Conservation (phyloP, 1,140 invertebrate species). For the Listronotus bonariensis region DNA sequence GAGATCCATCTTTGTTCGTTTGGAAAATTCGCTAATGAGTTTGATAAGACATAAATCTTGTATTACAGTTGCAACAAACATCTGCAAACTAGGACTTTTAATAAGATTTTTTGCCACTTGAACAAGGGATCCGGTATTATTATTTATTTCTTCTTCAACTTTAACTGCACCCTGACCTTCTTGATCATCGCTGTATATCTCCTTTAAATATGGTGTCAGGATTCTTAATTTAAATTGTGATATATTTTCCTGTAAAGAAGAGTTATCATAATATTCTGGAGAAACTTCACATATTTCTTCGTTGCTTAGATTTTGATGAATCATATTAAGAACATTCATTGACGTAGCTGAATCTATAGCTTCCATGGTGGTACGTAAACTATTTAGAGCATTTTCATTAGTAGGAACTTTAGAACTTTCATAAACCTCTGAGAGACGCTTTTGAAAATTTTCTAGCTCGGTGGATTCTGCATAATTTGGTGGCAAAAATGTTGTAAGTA, state of each 20-base stretch:
- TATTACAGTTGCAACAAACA: conserved; percentile 31
- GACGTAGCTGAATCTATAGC: background rate
- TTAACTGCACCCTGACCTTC: background rate
- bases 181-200: conserved; percentile 9
- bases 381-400: conserved; percentile 11
- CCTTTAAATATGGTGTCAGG: conserved; percentile 2
- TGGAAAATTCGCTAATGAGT: conserved; percentile 30
- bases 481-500: conserved; percentile 21
- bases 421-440: conserved; percentile 10
- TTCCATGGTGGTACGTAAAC: conserved; percentile 6
- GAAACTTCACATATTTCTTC: conserved; percentile 10
- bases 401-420: conserved; percentile 7
- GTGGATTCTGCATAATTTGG: conserved; percentile 5
- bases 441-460: conserved; percentile 8
- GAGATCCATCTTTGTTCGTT: background rate
- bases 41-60: conserved; percentile 38
- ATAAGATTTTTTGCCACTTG: conserved; percentile 16
- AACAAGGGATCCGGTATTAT: background rate
- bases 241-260: conserved; percentile 1
- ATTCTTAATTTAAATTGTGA: background rate
- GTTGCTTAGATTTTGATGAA: background rate
- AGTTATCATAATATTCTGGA: background rate
- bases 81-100: conserved; percentile 25
- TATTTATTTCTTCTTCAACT: conserved; percentile 3
- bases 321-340: background rate